These are phyloP conservation scores for Drosophila parthenogenetica DNA, from an alignment of 2,888 invertebrate genomes.

Conservation along the genomic window DNA sequence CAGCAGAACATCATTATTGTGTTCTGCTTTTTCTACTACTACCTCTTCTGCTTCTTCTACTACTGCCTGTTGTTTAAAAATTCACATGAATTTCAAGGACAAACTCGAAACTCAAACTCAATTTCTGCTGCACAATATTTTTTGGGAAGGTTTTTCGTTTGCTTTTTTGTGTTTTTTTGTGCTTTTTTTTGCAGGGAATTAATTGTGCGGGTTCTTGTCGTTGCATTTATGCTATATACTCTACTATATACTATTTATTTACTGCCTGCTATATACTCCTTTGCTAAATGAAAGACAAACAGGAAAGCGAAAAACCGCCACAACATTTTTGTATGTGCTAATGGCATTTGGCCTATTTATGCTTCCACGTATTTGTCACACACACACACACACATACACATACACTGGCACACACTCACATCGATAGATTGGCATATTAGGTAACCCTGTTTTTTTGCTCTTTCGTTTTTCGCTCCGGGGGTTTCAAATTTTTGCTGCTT, in stretches of 20 bases:
- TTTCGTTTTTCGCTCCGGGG: conserved; percentile 53
- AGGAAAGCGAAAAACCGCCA: conserved; percentile 63
- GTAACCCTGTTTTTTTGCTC: conserved; percentile 57
- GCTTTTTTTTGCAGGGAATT: conserved; percentile 59
- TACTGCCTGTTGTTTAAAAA: conserved; percentile 44
- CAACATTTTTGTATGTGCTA: conserved; percentile 64
- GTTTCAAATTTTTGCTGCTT: conserved; percentile 52
- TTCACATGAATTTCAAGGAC: conserved; percentile 79
- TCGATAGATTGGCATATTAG: conserved; percentile 55
- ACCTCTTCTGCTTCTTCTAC: too few species aligned
- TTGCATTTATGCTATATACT: conserved; percentile 36
- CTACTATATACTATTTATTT: conserved; percentile 10
- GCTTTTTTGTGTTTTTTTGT: conserved; percentile 28
- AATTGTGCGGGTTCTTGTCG: conserved; percentile 74
- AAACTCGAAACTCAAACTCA: conserved; percentile 49
- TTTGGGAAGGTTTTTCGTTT: conserved; percentile 22
- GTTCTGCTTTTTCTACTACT: not conserved
- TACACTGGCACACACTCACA: conserved; percentile 15
- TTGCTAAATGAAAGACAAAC: conserved; percentile 41
- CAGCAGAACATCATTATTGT: conserved; percentile 27
- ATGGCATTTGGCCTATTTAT: conserved; percentile 84
- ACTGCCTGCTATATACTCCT: conserved; percentile 9
- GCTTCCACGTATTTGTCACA: conserved; percentile 74
- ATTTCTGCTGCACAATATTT: conserved; percentile 39
- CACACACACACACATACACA: conserved; percentile 15